A percentile compares a stretch with the other conserved stretches of the same genome.
These are phyloP conservation scores for Dryas iulia DNA, from an alignment of 1,140 invertebrate genomes.

Conservation along the genomic window DNA sequence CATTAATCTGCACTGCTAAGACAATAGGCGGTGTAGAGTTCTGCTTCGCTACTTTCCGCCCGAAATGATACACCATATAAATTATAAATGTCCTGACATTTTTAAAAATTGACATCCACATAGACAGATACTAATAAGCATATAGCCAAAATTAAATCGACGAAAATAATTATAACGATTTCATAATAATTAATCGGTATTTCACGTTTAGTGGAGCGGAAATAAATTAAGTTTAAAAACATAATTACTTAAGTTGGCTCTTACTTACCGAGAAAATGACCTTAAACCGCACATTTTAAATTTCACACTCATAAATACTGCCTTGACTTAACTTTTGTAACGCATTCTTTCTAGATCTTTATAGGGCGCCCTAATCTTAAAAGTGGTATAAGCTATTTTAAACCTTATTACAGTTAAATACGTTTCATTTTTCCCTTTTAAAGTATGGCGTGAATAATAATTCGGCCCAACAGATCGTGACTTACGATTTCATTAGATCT, in stretches of 20 bases:
- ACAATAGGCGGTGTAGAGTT: no score
- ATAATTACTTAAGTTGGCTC: not conserved
- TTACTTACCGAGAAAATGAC: no score
- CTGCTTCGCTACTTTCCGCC: no score
- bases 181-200: no score
- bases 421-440: slow-evolving; percentile 14
- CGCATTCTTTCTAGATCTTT: slow-evolving; percentile 40
- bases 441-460: slow-evolving; percentile 31
- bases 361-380: slow-evolving; percentile 19
- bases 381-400: not conserved
- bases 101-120: no score
- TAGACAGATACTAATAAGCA: no score
- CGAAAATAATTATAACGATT: no score
- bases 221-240: not conserved
- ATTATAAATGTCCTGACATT: no score
- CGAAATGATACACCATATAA: no score
- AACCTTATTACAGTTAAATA: slow-evolving; percentile 15
- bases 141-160: no score
- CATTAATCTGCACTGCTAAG: no score
- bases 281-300: not conserved
- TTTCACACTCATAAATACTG: slow-evolving; percentile 24
- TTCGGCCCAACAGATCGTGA: slow-evolving; percentile 52
- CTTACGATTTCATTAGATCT: slow-evolving; percentile 63
- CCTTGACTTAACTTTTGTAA: slow-evolving; percentile 41
- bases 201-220: not conserved